Evolutionary conservation across 1,140 invertebrate species (phyloP).

Genomic region (Bicyclus anynana): DNA sequence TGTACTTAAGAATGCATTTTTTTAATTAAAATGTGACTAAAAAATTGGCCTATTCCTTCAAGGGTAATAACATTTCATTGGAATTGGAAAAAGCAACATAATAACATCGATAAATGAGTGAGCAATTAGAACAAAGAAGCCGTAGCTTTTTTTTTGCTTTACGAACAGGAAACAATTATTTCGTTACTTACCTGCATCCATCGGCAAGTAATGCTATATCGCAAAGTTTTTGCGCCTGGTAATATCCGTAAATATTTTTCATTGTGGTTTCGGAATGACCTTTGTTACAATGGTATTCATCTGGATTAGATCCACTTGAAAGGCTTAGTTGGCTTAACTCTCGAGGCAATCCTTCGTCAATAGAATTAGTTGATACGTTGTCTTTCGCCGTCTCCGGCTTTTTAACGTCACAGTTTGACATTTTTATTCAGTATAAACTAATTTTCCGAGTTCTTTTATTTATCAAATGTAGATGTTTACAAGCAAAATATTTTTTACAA

Average conservation of each 20-base stretch:
- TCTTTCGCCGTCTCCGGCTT: constrained; percentile 61
- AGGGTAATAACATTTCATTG: too few relatives aligned
- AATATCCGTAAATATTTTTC: constrained; percentile 88
- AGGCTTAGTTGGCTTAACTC: constrained; percentile 78
- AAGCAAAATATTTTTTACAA: background rate
- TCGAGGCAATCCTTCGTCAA: constrained; percentile 75
- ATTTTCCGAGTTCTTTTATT: background rate
- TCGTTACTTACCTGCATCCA: constrained; percentile 77
- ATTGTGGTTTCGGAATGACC: constrained; percentile 90
- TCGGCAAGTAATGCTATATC: constrained; percentile 88
- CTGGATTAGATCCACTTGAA: constrained; percentile 76
- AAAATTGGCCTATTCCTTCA: too few relatives aligned
- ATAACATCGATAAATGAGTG: background rate
- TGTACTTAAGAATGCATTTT: too few relatives aligned
- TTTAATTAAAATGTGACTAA: too few relatives aligned
- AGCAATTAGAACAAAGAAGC: constrained; percentile 14
- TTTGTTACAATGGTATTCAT: constrained; percentile 88
- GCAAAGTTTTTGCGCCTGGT: constrained; percentile 87
- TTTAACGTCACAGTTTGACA: constrained; percentile 64
- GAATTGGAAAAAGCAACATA: background rate
- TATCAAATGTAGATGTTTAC: background rate
- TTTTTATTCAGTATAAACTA: constrained; percentile 19
- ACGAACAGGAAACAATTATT: background rate
- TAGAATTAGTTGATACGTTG: constrained; percentile 65
- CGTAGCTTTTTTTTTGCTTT: background rate